Percentiles rank a stretch among this genome's conserved stretches.
Evolutionary conservation across 2,113 vertebrate genomes (phyloP).

Genomic region (Perca schrenkii): DNA sequence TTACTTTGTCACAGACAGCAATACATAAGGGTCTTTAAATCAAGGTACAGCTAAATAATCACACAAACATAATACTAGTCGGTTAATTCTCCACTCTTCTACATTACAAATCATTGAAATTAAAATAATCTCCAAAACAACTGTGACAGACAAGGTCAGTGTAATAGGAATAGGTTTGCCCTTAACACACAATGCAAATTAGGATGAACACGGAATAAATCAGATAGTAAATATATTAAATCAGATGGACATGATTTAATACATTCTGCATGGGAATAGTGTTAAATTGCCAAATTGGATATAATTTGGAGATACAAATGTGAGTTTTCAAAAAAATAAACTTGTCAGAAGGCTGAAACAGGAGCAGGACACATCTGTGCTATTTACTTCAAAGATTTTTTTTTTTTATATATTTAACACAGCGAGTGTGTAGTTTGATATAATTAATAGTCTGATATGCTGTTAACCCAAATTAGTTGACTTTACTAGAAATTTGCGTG

Average conservation of each 20-base stretch:
- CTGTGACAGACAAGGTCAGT: background rate
- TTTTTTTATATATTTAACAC: constrained; percentile 27
- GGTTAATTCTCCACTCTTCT: background rate
- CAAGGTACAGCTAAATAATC: background rate
- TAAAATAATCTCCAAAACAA: background rate
- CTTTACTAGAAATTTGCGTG: no score
- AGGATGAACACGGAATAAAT: background rate
- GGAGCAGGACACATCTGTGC: background rate
- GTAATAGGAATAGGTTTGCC: background rate
- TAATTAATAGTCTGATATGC: constrained; percentile 5
- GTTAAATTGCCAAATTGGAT: background rate
- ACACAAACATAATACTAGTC: background rate
- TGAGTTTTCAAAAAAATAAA: background rate
- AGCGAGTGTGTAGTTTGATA: background rate
- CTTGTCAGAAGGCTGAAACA: background rate
- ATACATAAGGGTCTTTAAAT: background rate
- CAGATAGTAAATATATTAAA: background rate
- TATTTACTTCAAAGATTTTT: constrained; percentile 33
- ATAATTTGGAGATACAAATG: constrained; percentile 5
- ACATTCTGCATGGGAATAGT: background rate
- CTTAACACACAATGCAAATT: background rate
- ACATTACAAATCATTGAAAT: background rate
- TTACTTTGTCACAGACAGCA: background rate
- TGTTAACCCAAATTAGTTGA: no score
- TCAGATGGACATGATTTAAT: background rate